A percentile compares a stretch with the other conserved stretches of the same genome.
These are phyloP conservation scores for Anguilla pacifica DNA, from an alignment of 2,797 vertebrate species.

Conservation along the genomic window DNA sequence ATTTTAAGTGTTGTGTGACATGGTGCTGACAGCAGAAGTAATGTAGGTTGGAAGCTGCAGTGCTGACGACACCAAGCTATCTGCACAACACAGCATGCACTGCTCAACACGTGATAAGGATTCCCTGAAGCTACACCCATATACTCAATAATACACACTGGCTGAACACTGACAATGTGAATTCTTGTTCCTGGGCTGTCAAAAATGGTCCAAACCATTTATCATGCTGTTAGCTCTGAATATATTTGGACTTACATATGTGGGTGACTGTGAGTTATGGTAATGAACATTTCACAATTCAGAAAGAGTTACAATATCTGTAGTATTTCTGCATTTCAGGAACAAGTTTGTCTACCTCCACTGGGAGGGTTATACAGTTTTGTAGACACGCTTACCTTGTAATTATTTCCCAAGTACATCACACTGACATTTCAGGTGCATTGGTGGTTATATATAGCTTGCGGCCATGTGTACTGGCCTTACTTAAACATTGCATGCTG, in stretches of 20 bases:
- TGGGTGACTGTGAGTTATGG: neutral
- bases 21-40: neutral
- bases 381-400: neutral
- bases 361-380: neutral
- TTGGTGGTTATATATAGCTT: neutral
- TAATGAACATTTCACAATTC: neutral
- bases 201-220: neutral
- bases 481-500: constrained; percentile 40
- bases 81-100: neutral
- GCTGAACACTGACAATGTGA: neutral
- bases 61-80: neutral
- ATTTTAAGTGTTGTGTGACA: no score
- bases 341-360: neutral
- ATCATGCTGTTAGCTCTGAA: neutral
- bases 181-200: neutral
- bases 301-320: neutral
- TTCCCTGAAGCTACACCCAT: neutral
- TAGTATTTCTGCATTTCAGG: neutral
- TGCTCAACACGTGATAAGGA: neutral
- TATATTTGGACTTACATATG: neutral
- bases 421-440: neutral
- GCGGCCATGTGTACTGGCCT: constrained; percentile 36
- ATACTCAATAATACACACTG: constrained; percentile 2
- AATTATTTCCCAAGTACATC: neutral
- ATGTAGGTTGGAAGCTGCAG: neutral